Percentiles rank a stretch among this genome's conserved stretches.
phyloP scores from a whole-genome alignment of 2,888 invertebrate genomes.

The Athetis lepigone region DNA sequence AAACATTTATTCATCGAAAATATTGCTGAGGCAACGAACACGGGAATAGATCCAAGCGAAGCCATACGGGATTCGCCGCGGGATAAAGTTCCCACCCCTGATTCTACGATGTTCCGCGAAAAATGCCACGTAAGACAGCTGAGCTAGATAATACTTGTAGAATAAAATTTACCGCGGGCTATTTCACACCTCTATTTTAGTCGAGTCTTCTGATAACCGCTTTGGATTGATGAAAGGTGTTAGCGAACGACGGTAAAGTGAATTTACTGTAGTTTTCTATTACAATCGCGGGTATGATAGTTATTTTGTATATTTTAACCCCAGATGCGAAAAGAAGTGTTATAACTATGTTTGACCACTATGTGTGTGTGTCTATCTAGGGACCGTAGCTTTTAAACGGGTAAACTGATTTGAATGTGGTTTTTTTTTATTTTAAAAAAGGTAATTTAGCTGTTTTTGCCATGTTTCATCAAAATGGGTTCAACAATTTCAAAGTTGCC shows the following conservation, averaged over 20 bases:
- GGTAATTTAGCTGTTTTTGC: no score
- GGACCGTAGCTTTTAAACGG: no score
- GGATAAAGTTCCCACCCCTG: conserved; percentile 28
- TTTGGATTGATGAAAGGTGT: neutral
- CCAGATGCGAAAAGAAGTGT: no score
- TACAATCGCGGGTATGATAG: no score
- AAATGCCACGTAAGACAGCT: conserved; percentile 24
- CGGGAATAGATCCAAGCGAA: conserved; percentile 25
- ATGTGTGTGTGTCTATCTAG: no score
- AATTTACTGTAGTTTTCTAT: neutral
- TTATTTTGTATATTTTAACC: no score
- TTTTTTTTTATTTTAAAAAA: no score
- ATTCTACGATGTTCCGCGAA: conserved; percentile 23
- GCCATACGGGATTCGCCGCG: conserved; percentile 20
- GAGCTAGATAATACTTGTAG: conserved; percentile 13
- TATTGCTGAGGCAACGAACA: conserved; percentile 29
- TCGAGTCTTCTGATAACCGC: neutral
- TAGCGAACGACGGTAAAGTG: neutral
- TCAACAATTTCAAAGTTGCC: no score
- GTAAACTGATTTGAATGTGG: no score
- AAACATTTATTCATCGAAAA: conserved; percentile 51
- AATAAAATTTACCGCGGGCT: conserved; percentile 13
- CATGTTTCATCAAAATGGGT: no score
- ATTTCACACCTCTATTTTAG: conserved; percentile 7
- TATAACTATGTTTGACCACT: no score